A percentile compares a stretch with the other conserved stretches of the same genome.
Conservation (phyloP, 1,140 invertebrate species). For the Chrysopa pallens region DNA sequence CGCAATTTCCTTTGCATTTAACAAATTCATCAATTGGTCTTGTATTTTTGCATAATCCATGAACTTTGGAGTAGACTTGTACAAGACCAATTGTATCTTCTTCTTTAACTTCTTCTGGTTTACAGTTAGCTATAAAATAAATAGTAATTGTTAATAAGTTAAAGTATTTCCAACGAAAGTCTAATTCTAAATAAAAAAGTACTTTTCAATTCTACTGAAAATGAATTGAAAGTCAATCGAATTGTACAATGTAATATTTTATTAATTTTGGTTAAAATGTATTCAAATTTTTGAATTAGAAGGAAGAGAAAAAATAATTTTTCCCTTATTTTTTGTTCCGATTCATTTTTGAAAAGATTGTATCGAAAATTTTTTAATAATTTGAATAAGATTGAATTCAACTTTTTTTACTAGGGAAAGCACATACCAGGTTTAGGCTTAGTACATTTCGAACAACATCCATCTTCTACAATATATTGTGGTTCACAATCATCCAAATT, state of each 20-base stretch:
- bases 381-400: no score
- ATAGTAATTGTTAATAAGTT: not conserved
- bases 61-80: conserved; percentile 18
- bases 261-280: no score
- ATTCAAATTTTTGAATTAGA: conserved; percentile 1
- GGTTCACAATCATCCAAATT: conserved; percentile 35
- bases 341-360: not conserved
- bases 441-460: conserved; percentile 48
- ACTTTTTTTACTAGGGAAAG: no score
- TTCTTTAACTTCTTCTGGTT: conserved; percentile 27
- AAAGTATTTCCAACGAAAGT: not conserved
- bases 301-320: not conserved
- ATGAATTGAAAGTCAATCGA: no score
- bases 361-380: no score
- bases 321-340: not conserved
- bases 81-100: conserved; percentile 35
- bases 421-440: conserved; percentile 25
- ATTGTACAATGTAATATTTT: no score
- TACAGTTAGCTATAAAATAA: conserved; percentile 28
- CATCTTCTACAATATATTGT: conserved; percentile 32
- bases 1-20: conserved; percentile 44
- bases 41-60: conserved; percentile 40
- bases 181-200: no score
- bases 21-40: conserved; percentile 34
- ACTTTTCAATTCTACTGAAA: no score